Evolutionary conservation across 2,797 vertebrate genomes (phyloP).

Genomic region (Hyperoplus lanceolatus): DNA sequence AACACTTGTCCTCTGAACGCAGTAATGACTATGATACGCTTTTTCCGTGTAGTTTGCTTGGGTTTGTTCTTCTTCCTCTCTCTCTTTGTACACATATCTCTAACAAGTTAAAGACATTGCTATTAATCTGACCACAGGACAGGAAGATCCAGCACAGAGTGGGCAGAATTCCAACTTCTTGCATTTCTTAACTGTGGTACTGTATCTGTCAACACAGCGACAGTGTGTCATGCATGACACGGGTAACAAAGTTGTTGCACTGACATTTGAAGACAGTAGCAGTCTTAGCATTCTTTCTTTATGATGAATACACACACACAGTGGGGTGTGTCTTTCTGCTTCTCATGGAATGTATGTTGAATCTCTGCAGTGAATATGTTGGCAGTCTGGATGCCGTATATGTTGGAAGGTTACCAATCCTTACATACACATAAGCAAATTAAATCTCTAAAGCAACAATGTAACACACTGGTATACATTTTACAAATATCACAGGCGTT

Average conservation of each 20-base stretch:
- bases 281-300: conserved; percentile 61
- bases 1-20: conserved; percentile 62
- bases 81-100: conserved; percentile 31
- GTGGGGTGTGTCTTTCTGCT: conserved; percentile 44
- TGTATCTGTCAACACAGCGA: conserved; percentile 22
- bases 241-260: conserved; percentile 41
- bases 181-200: conserved; percentile 30
- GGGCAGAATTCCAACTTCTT: conserved; percentile 35
- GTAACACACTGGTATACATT: background rate
- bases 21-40: conserved; percentile 60
- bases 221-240: conserved; percentile 17
- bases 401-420: background rate
- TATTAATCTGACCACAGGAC: conserved; percentile 43
- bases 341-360: conserved; percentile 21
- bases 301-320: conserved; percentile 57
- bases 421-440: background rate
- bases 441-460: background rate
- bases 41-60: conserved; percentile 57
- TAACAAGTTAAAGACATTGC: conserved; percentile 33
- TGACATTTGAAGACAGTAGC: conserved; percentile 64
- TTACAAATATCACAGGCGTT: background rate
- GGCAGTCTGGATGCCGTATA: no score
- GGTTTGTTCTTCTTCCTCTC: conserved; percentile 42
- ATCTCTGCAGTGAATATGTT: conserved; percentile 37
- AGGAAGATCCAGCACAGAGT: conserved; percentile 39